A percentile compares a stretch with the other conserved stretches of the same genome.
These are phyloP conservation scores for Heliconius erato DNA, from an alignment of 2,888 invertebrate species.

Conservation along the genomic window DNA sequence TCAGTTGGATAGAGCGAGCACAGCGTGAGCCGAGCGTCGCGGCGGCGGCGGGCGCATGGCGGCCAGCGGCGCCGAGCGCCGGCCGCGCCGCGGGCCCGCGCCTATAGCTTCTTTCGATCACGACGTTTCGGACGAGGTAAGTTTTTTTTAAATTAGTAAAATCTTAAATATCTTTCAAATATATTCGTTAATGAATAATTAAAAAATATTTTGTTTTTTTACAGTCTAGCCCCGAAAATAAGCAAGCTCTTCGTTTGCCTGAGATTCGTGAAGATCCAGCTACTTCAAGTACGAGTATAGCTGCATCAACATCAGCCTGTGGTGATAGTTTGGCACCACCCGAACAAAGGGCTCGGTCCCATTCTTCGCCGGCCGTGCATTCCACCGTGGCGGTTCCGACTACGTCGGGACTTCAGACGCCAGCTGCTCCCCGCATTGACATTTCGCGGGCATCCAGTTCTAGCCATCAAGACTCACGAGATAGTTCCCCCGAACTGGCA, in stretches of 20 bases:
- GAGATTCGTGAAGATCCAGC: slow-evolving; percentile 83
- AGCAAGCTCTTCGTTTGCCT: slow-evolving; percentile 84
- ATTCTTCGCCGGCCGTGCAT: slow-evolving; percentile 73
- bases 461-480: slow-evolving; percentile 94
- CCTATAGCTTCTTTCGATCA: slow-evolving; percentile 97
- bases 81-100: slow-evolving; percentile 95
- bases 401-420: slow-evolving; percentile 79
- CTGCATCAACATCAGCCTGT: slow-evolving; percentile 58
- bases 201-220: slow-evolving; percentile 42
- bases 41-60: slow-evolving; percentile 58
- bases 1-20: neutral
- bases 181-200: neutral
- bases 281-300: slow-evolving; percentile 54
- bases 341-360: slow-evolving; percentile 76
- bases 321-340: slow-evolving; percentile 62
- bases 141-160: neutral
- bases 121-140: slow-evolving; percentile 93
- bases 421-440: slow-evolving; percentile 94
- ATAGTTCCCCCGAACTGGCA: slow-evolving; percentile 94
- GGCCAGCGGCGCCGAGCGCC: slow-evolving; percentile 74
- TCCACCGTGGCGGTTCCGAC: slow-evolving; percentile 46
- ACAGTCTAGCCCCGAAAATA: slow-evolving; percentile 87
- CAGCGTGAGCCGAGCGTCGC: slow-evolving; percentile 26
- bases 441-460: slow-evolving; percentile 95
- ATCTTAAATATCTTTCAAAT: neutral